Percentiles rank a stretch among this genome's conserved stretches.
Evolutionary conservation across 2,797 vertebrate genomes (phyloP).

Genomic region (Vultur gryphus): DNA sequence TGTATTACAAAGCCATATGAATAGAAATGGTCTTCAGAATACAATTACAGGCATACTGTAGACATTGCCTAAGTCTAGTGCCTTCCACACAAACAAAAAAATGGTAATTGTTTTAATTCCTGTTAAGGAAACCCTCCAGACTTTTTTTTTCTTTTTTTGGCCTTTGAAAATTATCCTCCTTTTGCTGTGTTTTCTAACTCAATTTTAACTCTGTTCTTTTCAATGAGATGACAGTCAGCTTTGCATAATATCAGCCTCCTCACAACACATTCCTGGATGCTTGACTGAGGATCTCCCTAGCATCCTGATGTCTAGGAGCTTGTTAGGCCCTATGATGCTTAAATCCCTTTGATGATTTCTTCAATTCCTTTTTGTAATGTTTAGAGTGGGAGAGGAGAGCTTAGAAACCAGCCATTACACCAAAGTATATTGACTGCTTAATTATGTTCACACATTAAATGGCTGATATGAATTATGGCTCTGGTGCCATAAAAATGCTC

Average conservation of each 20-base stretch:
- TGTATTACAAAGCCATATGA: not conserved
- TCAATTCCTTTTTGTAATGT: not conserved
- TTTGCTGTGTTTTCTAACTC: not conserved
- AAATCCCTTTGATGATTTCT: not conserved
- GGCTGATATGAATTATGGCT: not conserved
- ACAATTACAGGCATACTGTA: not conserved
- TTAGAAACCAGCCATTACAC: not conserved
- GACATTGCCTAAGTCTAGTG: not conserved
- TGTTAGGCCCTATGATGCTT: not conserved
- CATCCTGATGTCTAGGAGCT: not conserved
- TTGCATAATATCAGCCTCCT: not conserved
- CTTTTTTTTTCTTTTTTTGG: not conserved
- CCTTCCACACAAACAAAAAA: not conserved
- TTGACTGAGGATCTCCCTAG: not conserved
- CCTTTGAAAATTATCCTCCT: not conserved
- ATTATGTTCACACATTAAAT: slow-evolving; percentile 4
- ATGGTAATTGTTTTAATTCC: not conserved
- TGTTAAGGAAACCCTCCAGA: not conserved
- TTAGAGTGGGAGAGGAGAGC: not conserved
- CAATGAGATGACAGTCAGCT: not conserved
- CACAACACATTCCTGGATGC: not conserved
- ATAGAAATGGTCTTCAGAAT: not conserved
- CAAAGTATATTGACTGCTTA: not conserved
- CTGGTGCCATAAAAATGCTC: slow-evolving; percentile 10
- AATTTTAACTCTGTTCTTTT: not conserved